A percentile compares a stretch with the other conserved stretches of the same genome.
Conservation (phyloP, 2,888 invertebrate species). For the Lottia gigantea region DNA sequence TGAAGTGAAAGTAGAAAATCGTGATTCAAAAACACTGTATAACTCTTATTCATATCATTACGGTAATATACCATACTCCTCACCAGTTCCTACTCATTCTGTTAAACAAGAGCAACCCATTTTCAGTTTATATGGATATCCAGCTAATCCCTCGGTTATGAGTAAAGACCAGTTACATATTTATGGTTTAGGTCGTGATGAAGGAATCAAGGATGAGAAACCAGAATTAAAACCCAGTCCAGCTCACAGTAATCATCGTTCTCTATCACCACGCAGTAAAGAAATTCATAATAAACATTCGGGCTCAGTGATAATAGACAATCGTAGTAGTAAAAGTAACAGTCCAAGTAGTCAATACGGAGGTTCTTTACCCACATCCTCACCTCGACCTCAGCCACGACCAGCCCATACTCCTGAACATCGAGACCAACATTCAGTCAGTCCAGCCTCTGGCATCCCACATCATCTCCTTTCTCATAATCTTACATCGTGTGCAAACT, state of each 20-base stretch:
- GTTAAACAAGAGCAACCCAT: constrained; percentile 46
- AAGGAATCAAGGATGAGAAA: constrained; percentile 48
- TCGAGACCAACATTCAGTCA: constrained; percentile 40
- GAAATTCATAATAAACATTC: constrained; percentile 41
- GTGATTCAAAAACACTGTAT: constrained; percentile 22
- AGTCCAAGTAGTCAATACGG: constrained; percentile 31
- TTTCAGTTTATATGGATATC: constrained; percentile 68
- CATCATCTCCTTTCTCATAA: constrained; percentile 43
- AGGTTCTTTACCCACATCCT: constrained; percentile 32
- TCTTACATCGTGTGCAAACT: constrained; percentile 30
- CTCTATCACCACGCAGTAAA: constrained; percentile 37
- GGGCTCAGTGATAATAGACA: constrained; percentile 63
- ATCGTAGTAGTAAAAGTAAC: constrained; percentile 33
- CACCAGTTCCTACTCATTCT: constrained; percentile 18
- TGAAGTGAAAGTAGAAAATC: constrained; percentile 21
- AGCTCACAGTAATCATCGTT: constrained; percentile 23
- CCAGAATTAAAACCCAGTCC: constrained; percentile 27
- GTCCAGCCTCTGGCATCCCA: constrained; percentile 44
- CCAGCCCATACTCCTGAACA: constrained; percentile 57
- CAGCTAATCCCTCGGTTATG: constrained; percentile 65
- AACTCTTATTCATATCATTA: constrained; percentile 25
- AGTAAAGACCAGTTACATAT: constrained; percentile 64
- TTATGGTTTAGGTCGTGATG: constrained; percentile 47
- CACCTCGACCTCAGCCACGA: constrained; percentile 52
- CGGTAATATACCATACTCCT: constrained; percentile 29